Evolutionary conservation across 2,113 vertebrate genomes (phyloP), one percentile per base, ranked within the genome.

Genomic region (Dipodomys ordii): DNA sequence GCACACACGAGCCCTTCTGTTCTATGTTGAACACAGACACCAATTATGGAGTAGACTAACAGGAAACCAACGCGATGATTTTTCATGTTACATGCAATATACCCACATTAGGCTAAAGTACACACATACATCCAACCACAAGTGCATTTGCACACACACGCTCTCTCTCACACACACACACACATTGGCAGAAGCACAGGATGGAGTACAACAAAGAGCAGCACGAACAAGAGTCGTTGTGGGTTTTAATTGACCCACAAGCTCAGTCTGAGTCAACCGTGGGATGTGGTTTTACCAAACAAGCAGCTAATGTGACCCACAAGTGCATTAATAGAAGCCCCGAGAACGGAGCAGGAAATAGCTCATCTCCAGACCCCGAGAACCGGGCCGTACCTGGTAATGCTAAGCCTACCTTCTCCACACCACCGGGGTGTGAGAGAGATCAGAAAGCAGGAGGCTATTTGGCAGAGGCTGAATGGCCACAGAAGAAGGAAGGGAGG

Each of bases 231-330:
- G 64, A 64, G 16, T 10, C 96, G 92, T 92, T 97, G 93, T 92
- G 96, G 97, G 86, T 95, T 96, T 97, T 97, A 97, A 97, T 96
- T 95, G 97, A 97, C 96, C 96, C 94, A 80, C 93, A 92, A 64
- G 90, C 88, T 90, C 93, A 83, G 90, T 80, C 92, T 95, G 90
- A 97, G 96, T 94, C 87, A 69, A 96, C 92, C 22, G 74, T 67
- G 85, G 96, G 94, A 96, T 95, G 96, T 96, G 97, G 97, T 96
- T 68, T 96, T 68, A 84, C 84, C 84, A 79, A 53, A 46, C 87
- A 86, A 85, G 69, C 53, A 79, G 27, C 79, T 81, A 91, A 96
- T 93, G 87, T 32, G 62, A 90, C 72, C 77, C 92, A 53, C n/a
- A 84, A 79, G 9, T 39, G 46, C 93, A 96, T 94, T 95, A 96